Evolutionary conservation across 2,888 invertebrate genomes (phyloP).

Genomic region (Microdon myrmicae): DNA sequence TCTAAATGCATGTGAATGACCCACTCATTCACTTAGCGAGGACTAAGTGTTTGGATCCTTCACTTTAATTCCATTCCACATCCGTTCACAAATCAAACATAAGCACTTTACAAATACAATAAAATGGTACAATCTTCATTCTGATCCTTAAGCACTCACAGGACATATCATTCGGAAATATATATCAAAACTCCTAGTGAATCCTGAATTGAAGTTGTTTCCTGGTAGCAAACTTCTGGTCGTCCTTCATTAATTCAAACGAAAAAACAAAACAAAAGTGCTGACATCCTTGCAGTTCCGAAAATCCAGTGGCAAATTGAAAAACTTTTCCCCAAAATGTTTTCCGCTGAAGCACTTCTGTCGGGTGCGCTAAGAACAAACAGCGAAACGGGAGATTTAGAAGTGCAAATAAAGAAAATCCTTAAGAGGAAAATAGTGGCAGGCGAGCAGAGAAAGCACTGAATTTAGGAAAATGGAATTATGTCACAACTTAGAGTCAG

Average conservation of each 20-base stretch:
- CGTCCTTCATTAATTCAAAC: slow-evolving; percentile 40
- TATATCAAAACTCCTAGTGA: slow-evolving; percentile 9
- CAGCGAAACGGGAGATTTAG: no score
- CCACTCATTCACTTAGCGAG: slow-evolving; percentile 4
- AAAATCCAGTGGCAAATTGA: slow-evolving; percentile 43
- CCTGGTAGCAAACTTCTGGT: slow-evolving; percentile 34
- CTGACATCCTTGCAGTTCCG: slow-evolving; percentile 33
- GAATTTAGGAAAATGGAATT: slow-evolving; percentile 45
- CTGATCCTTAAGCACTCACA: no score
- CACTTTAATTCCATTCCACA: slow-evolving; percentile 21
- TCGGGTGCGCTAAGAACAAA: no score
- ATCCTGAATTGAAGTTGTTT: slow-evolving; percentile 2
- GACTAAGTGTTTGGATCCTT: slow-evolving; percentile 2
- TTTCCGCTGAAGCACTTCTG: no score
- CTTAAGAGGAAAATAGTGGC: neutral
- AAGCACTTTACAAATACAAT: slow-evolving; percentile 10
- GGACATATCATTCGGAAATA: no score
- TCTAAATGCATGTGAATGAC: no score
- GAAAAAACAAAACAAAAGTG: slow-evolving; percentile 40
- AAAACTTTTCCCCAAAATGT: slow-evolving; percentile 41
- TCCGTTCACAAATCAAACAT: slow-evolving; percentile 22
- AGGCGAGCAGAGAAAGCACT: slow-evolving; percentile 3
- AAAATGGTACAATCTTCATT: no score
- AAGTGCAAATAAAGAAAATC: no score
- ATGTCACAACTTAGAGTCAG: slow-evolving; percentile 38